Conservation (phyloP, 2,113 vertebrate species). For the Alexandromys fortis region DNA sequence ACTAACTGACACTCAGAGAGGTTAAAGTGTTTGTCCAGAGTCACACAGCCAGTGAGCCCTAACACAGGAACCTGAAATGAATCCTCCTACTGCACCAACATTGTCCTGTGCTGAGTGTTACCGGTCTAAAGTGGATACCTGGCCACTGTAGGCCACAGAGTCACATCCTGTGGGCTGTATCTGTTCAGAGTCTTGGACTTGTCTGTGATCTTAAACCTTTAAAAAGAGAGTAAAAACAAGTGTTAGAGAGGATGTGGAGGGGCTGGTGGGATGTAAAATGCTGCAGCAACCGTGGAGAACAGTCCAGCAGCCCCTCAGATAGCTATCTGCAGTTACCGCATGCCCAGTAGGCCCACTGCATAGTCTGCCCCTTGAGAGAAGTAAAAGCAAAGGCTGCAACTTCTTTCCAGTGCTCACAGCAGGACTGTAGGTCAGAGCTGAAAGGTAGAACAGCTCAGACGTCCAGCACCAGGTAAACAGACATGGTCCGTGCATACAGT, state of each 20-base stretch:
- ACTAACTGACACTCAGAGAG: fast-evolving
- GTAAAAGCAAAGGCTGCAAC: not conserved
- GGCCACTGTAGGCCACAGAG: not conserved
- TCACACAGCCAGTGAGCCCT: not conserved
- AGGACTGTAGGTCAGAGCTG: not conserved
- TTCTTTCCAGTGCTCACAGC: not conserved
- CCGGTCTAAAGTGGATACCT: fast-evolving
- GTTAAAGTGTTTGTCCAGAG: not conserved
- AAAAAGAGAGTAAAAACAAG: not conserved
- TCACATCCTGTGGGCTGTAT: not conserved
- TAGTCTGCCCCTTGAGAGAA: not conserved
- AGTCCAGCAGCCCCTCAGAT: too few relatives aligned
- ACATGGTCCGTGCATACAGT: fast-evolving
- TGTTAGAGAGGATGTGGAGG: not conserved
- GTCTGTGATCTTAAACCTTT: not conserved
- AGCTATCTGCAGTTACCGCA: not conserved
- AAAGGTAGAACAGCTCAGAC: not conserved
- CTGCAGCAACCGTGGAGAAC: not conserved
- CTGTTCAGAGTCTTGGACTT: not conserved
- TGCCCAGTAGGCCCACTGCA: not conserved
- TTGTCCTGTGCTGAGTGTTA: not conserved
- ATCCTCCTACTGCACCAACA: not conserved
- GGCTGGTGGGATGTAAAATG: too few relatives aligned
- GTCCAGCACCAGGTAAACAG: not conserved
- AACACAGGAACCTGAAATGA: not conserved